Base-by-base conservation (phyloP, 2,797 vertebrate species). In the Arrhamphus sclerolepis region DNA sequence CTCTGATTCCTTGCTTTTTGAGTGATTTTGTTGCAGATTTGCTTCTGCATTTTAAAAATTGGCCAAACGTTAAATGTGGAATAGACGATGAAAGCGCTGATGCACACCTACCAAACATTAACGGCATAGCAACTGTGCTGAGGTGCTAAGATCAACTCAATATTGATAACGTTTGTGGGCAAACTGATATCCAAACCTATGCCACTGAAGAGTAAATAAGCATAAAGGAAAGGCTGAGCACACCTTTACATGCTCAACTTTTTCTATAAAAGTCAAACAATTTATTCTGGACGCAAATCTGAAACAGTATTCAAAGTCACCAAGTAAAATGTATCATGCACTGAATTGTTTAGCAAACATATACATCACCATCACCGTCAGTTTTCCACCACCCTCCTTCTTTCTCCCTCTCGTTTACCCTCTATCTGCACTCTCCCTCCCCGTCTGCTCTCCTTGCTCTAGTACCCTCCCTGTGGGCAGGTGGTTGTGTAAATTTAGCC, bases 401-500 rank as follows among this genome's bases (percentile, higher is more conserved):
- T 50, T 59, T 43, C 42, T 46, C 19, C 17, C 26, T 38, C 29
- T 60, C 47, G 4, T 79, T 66, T 72, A 51, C 65, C 57, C 69
- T 72, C 77, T 53, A 53, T 48, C 31, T n/a, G 17, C 54, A 60
- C 66, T 64, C 55, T 65, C 76, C 76, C 46, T 75, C 77, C 52
- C 78, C 71, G 79, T 72, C 78, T 72, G 57, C 62, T 71, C 70
- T 72, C 64, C 80, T 81, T 38, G 24, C 70, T 71, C 57, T 49
- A 77, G 74, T 78, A 29, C 21, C 53, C 67, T 86, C 84, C 88
- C 88, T 85, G 85, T 87, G 78, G 89, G 87, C 87, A 88, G 90
- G 84, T 90, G 88, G 80, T 80, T 87, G 87, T 87, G 81, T 89
- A 92, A 88, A 90, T 91, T 87, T 89, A 90, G 78, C 88, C 80